Evolutionary conservation across 2,797 vertebrate genomes (phyloP).

Genomic region (Jordanella pulchra): DNA sequence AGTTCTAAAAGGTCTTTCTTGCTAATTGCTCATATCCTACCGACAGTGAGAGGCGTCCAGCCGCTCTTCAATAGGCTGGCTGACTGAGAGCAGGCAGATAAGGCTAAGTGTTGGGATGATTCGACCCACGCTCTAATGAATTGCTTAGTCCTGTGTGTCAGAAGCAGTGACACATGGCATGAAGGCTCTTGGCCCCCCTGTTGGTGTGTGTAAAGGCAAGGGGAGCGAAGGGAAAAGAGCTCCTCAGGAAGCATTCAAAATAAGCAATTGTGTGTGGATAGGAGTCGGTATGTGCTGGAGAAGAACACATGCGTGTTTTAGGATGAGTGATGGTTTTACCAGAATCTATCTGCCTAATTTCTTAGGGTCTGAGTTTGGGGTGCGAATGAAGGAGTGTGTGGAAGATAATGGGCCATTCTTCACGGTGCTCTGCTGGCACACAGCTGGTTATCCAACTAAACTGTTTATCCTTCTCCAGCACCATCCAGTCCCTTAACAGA

Average conservation of each 20-base stretch:
- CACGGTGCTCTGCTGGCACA: conserved; percentile 74
- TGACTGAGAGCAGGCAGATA: conserved; percentile 70
- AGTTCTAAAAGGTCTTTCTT: conserved; percentile 73
- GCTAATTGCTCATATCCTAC: conserved; percentile 79
- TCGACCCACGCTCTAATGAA: conserved; percentile 73
- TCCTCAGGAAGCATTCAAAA: conserved; percentile 31
- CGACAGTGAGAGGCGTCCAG: conserved; percentile 63
- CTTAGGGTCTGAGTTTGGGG: conserved; percentile 52
- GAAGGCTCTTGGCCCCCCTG: conserved; percentile 49
- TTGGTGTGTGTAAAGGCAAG: conserved; percentile 29
- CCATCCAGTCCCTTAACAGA: conserved; percentile 49
- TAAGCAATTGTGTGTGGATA: conserved; percentile 21
- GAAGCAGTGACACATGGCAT: conserved; percentile 69
- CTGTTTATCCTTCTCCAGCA: conserved; percentile 32
- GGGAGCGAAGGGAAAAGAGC: conserved; percentile 37
- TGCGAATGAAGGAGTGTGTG: conserved; percentile 71
- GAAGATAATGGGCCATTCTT: conserved; percentile 78
- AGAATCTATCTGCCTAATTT: conserved; percentile 71
- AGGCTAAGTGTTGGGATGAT: conserved; percentile 65
- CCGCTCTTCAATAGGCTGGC: conserved; percentile 49
- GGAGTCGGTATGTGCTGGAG: conserved; percentile 42
- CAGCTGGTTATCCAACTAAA: conserved; percentile 74
- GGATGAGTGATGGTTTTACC: conserved; percentile 70
- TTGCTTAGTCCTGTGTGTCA: conserved; percentile 74
- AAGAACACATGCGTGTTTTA: conserved; percentile 55